Evolutionary conservation across 1,140 invertebrate genomes (phyloP).

Genomic region (Lanistes nyassanus): DNA sequence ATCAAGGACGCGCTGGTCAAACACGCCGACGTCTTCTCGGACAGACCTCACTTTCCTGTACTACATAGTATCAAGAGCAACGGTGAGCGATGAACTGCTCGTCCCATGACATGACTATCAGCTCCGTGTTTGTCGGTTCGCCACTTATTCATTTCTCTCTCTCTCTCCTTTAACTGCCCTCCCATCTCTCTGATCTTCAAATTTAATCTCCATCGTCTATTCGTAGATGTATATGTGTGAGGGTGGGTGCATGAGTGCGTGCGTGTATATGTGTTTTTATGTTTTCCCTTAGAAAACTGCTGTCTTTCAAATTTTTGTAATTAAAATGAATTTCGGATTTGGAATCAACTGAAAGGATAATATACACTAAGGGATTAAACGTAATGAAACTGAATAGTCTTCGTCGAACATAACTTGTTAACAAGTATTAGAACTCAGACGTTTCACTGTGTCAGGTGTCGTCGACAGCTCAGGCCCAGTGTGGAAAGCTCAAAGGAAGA

Average conservation of each 20-base stretch:
- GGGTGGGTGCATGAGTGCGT: slow-evolving; percentile 4
- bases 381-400: background rate
- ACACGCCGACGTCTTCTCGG: slow-evolving; percentile 37
- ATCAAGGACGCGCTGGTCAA: slow-evolving; percentile 43
- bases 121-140: too few species aligned
- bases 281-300: background rate
- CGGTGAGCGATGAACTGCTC: too few species aligned
- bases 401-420: background rate
- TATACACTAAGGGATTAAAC: background rate
- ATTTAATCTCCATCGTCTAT: too few species aligned
- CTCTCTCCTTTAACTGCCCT: too few species aligned
- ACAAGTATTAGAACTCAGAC: background rate
- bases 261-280: background rate
- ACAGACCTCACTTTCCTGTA: slow-evolving; percentile 23
- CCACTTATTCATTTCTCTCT: too few species aligned
- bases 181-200: too few species aligned
- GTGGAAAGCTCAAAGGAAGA: slow-evolving; percentile 86
- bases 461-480: slow-evolving; percentile 76
- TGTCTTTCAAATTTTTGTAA: background rate
- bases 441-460: slow-evolving; percentile 26
- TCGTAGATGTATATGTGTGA: background rate
- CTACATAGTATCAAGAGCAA: too few species aligned
- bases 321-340: background rate
- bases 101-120: too few species aligned
- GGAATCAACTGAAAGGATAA: too few species aligned